phyloP scores from a whole-genome alignment of 2,113 vertebrate species.

The Passer domesticus region DNA sequence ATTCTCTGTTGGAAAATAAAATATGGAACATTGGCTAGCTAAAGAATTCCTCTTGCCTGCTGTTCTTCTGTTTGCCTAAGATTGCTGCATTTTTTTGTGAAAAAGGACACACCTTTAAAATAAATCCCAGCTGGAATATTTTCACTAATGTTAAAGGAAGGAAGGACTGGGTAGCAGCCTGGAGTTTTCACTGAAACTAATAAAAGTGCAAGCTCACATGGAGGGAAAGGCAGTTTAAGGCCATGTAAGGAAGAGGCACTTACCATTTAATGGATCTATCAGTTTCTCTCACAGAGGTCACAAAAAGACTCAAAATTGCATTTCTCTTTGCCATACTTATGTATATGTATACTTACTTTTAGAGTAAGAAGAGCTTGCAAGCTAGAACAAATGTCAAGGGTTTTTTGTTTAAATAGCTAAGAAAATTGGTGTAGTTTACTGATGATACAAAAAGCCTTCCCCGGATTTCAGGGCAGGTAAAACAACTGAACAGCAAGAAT shows the following conservation, averaged over 20 bases:
- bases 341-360: not conserved
- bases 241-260: not conserved
- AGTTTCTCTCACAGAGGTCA: not conserved
- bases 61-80: constrained; percentile 66
- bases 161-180: not conserved
- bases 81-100: constrained; percentile 30
- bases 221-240: not conserved
- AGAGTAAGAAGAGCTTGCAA: not conserved
- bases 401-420: not conserved
- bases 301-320: not conserved
- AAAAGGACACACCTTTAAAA: constrained; percentile 64
- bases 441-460: not conserved
- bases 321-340: not conserved
- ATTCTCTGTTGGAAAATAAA: constrained; percentile 68
- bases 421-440: not conserved
- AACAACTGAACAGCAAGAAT: not conserved
- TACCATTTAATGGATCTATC: not conserved
- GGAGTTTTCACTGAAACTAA: not conserved
- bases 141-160: constrained; percentile 36
- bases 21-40: constrained; percentile 53
- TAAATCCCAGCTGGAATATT: constrained; percentile 53
- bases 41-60: constrained; percentile 65
- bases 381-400: not conserved
- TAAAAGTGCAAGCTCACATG: not conserved
- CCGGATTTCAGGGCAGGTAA: not conserved